A percentile compares a stretch with the other conserved stretches of the same genome.
Evolutionary conservation across 2,113 vertebrate species (phyloP).

Genomic region (Chrysemys picta): DNA sequence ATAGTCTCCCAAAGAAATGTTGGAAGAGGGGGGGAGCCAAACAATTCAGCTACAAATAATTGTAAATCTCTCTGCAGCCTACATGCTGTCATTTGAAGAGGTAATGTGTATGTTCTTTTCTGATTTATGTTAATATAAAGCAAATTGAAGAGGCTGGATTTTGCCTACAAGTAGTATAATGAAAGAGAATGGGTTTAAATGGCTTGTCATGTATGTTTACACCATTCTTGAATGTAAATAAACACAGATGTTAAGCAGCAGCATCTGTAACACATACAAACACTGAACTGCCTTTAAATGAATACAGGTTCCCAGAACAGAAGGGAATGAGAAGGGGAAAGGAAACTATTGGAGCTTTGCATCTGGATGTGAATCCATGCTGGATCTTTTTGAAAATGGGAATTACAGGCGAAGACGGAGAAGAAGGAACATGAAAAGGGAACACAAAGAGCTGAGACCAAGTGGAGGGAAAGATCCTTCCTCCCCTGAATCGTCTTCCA

Average conservation of each 20-base stretch:
- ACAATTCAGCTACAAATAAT: slow-evolving; percentile 26
- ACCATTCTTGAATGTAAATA: slow-evolving; percentile 52
- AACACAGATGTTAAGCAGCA: slow-evolving; percentile 58
- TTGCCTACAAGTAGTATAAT: slow-evolving; percentile 55
- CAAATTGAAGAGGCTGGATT: slow-evolving; percentile 45
- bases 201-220: slow-evolving; percentile 69
- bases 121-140: slow-evolving; percentile 40
- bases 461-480: slow-evolving; percentile 2
- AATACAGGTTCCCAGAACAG: slow-evolving; percentile 91
- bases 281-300: slow-evolving; percentile 53
- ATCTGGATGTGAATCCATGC: slow-evolving; percentile 94
- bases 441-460: slow-evolving; percentile 77
- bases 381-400: slow-evolving; percentile 97
- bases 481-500: neutral
- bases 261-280: slow-evolving; percentile 37
- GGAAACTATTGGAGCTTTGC: slow-evolving; percentile 99
- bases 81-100: slow-evolving; percentile 28
- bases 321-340: slow-evolving; percentile 96
- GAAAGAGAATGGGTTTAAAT: slow-evolving; percentile 47
- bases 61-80: neutral
- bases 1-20: neutral
- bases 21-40: neutral
- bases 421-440: slow-evolving; percentile 86
- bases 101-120: slow-evolving; percentile 37
- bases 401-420: slow-evolving; percentile 92